Percentiles rank a stretch among this genome's conserved stretches.
Evolutionary conservation across 2,113 vertebrate species (phyloP).

Genomic region (Pomatorhinus ruficollis): DNA sequence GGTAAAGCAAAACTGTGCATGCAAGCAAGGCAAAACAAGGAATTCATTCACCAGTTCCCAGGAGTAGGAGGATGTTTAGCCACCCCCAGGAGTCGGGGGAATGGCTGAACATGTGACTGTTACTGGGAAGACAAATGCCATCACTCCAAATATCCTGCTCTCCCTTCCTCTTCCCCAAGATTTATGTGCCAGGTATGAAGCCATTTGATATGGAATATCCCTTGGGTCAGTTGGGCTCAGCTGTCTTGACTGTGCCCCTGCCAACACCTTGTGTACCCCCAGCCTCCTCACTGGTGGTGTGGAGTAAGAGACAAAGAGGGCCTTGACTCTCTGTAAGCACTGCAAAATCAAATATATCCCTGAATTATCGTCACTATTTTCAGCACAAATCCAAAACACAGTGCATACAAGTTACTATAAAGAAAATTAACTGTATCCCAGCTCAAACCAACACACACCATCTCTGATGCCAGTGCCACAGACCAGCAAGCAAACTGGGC

Average conservation of each 20-base stretch:
- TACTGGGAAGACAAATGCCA: not conserved
- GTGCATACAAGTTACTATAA: not conserved
- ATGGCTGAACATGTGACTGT: not conserved
- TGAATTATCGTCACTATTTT: not conserved
- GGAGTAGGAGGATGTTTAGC: not conserved
- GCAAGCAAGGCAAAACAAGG: not conserved
- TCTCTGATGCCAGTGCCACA: not conserved
- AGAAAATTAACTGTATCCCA: not conserved
- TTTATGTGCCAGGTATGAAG: not conserved
- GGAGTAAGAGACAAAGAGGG: not conserved
- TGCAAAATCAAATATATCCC: not conserved
- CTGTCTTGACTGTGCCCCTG: not conserved
- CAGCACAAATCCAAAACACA: not conserved
- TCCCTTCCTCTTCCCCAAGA: not conserved
- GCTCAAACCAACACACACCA: not conserved
- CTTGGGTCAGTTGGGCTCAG: not conserved
- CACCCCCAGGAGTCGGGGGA: not conserved
- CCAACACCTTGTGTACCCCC: not conserved
- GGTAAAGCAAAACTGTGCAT: not conserved
- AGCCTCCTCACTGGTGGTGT: not conserved
- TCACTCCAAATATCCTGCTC: not conserved
- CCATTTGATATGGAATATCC: not conserved
- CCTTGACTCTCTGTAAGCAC: not conserved
- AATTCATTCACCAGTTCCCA: not conserved
- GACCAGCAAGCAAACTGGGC: not conserved